Percentiles rank a stretch among this genome's conserved stretches.
These are phyloP conservation scores for Ditylenchus dipsaci DNA, from an alignment of 1,140 invertebrate genomes.

Conservation along the genomic window DNA sequence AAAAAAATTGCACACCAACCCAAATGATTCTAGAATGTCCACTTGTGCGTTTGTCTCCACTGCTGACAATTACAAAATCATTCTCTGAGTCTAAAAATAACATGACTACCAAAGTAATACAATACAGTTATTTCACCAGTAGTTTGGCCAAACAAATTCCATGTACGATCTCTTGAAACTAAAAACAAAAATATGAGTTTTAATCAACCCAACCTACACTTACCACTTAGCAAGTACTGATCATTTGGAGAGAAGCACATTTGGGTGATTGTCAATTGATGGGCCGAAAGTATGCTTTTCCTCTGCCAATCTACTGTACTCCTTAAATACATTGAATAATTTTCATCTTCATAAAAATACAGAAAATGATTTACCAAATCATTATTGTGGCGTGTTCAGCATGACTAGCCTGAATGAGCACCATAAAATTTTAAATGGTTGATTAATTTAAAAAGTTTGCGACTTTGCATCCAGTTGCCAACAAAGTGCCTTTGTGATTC, in stretches of 20 bases:
- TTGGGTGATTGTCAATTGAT: constrained; percentile 6
- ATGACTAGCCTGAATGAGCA: constrained; percentile 1
- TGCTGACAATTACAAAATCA: not conserved
- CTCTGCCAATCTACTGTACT: not conserved
- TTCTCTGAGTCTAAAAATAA: not conserved
- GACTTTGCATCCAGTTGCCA: constrained; percentile 8
- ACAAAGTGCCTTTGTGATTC: constrained; percentile 2
- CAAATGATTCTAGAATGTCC: not conserved
- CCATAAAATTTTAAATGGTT: not conserved
- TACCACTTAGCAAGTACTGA: not conserved
- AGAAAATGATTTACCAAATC: not conserved
- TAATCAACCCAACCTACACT: not conserved
- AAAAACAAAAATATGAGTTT: not conserved
- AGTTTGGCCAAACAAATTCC: not conserved
- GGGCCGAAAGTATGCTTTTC: not conserved
- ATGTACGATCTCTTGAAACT: constrained; percentile 7
- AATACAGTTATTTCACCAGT: not conserved
- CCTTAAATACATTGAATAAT: no score
- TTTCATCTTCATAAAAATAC: no score
- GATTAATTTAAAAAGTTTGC: not conserved
- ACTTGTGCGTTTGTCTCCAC: not conserved
- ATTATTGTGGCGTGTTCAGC: constrained; percentile 5
- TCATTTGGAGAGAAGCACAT: constrained; percentile 4
- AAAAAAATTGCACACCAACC: no score
- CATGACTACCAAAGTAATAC: not conserved